Evolutionary conservation across 2,113 vertebrate genomes (phyloP).

Genomic region (Varanus salvator): DNA sequence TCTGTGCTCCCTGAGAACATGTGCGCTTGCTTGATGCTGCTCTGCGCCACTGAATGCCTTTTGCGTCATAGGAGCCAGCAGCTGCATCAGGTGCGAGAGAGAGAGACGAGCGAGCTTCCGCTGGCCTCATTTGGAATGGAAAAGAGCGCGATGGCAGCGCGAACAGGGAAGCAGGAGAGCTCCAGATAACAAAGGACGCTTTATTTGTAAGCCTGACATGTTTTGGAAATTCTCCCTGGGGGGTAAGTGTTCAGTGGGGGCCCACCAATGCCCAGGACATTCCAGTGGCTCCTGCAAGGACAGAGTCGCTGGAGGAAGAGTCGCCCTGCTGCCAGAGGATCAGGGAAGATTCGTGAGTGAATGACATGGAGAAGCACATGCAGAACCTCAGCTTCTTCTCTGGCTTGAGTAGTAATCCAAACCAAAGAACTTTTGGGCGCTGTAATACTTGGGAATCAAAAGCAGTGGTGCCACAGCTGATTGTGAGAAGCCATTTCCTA

Average conservation of each 20-base stretch:
- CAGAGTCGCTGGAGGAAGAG: no score
- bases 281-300: no score
- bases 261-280: no score
- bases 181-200: no score
- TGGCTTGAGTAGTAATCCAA: not conserved
- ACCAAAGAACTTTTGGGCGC: not conserved
- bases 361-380: no score
- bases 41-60: constrained; percentile 35
- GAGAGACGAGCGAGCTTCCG: not conserved
- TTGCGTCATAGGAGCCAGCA: not conserved
- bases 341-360: not conserved
- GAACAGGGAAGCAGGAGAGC: no score
- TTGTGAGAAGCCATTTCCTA: not conserved
- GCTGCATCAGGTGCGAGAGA: constrained; percentile 17
- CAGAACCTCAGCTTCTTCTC: not conserved
- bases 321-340: not conserved
- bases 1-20: not conserved
- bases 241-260: no score
- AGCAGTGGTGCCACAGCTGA: not conserved
- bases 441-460: not conserved
- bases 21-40: not conserved
- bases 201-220: no score
- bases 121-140: not conserved
- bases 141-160: no score
- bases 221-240: no score